These are phyloP conservation scores for Hedya salicella DNA, from an alignment of 2,888 invertebrate species.

Conservation along the genomic window DNA sequence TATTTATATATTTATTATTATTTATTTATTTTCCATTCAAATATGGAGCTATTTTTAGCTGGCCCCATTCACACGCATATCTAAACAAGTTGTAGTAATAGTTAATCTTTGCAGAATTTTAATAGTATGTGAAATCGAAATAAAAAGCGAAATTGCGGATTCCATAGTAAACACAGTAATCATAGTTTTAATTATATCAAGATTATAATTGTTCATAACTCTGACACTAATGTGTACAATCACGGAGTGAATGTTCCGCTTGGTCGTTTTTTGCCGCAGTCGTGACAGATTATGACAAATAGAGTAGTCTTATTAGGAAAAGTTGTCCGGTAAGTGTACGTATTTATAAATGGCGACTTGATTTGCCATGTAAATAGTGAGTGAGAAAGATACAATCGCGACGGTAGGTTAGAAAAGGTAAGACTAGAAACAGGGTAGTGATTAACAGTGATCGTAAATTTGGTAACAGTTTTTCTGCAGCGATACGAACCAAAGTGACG, in stretches of 20 bases:
- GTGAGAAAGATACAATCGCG: too few species aligned
- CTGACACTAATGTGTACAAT: slow-evolving; percentile 5
- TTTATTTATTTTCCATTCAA: too few species aligned
- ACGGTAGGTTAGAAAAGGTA: too few species aligned
- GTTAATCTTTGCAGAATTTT: not conserved
- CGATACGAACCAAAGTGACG: too few species aligned
- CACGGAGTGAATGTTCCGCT: slow-evolving; percentile 1
- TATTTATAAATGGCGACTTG: not conserved
- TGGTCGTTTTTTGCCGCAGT: not conserved
- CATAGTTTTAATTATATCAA: slow-evolving; percentile 6
- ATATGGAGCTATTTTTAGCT: too few species aligned
- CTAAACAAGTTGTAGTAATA: too few species aligned
- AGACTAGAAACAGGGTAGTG: too few species aligned
- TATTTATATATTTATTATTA: too few species aligned
- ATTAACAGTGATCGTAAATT: too few species aligned
- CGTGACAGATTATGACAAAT: slow-evolving; percentile 9
- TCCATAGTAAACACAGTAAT: slow-evolving; percentile 10
- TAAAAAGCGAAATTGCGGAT: slow-evolving; percentile 4
- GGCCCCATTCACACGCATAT: too few species aligned
- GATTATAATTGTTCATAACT: slow-evolving; percentile 5
- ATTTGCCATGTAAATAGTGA: not conserved
- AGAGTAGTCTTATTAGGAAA: not conserved
- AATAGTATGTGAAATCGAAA: not conserved
- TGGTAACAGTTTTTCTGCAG: too few species aligned
- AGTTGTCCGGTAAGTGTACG: not conserved